Evolutionary conservation across 2,888 invertebrate genomes (phyloP).

Genomic region (Morpho achilles): DNA sequence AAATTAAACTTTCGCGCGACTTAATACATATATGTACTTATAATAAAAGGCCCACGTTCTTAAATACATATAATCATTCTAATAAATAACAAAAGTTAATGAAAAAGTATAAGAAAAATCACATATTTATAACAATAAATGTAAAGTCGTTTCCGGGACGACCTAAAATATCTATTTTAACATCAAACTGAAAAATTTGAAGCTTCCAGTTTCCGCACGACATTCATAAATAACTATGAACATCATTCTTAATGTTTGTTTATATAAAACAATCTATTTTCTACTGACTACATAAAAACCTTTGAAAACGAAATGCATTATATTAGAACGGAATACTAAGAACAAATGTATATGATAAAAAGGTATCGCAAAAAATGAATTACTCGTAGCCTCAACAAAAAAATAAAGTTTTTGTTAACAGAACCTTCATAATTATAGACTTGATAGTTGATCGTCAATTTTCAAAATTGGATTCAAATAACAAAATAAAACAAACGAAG

Average conservation of each 20-base stretch:
- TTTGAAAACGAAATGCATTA: background rate
- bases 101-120: too few relatives aligned
- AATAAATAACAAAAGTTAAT: too few relatives aligned
- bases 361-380: conserved; percentile 5
- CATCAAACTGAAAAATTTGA: too few relatives aligned
- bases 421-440: background rate
- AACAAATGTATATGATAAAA: background rate
- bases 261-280: background rate
- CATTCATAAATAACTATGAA: too few relatives aligned
- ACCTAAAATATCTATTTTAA: too few relatives aligned
- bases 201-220: too few relatives aligned
- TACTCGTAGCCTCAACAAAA: background rate
- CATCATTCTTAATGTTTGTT: background rate
- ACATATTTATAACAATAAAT: too few relatives aligned
- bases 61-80: too few relatives aligned
- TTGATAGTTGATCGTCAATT: background rate
- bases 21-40: too few relatives aligned
- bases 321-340: background rate
- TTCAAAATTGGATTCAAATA: conserved; percentile 1
- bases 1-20: too few relatives aligned
- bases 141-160: too few relatives aligned
- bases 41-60: too few relatives aligned
- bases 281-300: conserved; percentile 1
- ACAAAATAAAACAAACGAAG: background rate
- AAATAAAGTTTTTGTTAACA: conserved; percentile 4